phyloP scores from a whole-genome alignment of 2,888 invertebrate species.

The Rhaphigaster nebulosa region DNA sequence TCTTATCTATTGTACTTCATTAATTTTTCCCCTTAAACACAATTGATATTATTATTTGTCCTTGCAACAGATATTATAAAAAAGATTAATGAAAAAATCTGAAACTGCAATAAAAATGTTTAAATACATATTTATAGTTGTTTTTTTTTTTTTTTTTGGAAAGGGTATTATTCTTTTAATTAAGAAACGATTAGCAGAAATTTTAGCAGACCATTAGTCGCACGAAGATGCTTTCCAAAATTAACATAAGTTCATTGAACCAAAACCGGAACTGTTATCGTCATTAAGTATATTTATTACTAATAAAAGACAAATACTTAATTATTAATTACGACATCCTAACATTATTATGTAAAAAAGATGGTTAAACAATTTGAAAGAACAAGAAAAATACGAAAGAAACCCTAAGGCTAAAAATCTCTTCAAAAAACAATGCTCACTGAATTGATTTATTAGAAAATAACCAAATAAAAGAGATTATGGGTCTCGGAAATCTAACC shows the following conservation, averaged over 20 bases:
- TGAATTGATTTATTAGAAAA: neutral
- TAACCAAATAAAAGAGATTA: neutral
- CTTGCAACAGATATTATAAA: no score
- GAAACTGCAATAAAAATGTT: no score
- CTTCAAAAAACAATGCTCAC: neutral
- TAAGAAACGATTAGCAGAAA: neutral
- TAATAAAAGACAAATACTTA: neutral
- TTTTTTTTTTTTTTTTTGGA: neutral
- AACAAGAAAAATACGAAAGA: neutral
- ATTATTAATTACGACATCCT: neutral
- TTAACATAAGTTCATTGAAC: neutral
- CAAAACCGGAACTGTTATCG: neutral
- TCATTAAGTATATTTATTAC: neutral
- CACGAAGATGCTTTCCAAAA: neutral
- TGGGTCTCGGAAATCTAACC: neutral
- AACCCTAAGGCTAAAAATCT: neutral
- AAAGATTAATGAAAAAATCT: no score
- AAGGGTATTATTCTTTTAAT: neutral
- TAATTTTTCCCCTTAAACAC: no score
- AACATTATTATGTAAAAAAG: neutral
- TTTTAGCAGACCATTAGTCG: neutral
- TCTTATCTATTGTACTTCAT: no score
- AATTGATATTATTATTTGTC: no score
- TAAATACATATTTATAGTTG: no score
- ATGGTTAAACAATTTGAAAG: neutral